Evolutionary conservation across 1,140 invertebrate genomes (phyloP), one percentile per base, ranked within the genome.

Genomic region (Phocides pigmalion): DNA sequence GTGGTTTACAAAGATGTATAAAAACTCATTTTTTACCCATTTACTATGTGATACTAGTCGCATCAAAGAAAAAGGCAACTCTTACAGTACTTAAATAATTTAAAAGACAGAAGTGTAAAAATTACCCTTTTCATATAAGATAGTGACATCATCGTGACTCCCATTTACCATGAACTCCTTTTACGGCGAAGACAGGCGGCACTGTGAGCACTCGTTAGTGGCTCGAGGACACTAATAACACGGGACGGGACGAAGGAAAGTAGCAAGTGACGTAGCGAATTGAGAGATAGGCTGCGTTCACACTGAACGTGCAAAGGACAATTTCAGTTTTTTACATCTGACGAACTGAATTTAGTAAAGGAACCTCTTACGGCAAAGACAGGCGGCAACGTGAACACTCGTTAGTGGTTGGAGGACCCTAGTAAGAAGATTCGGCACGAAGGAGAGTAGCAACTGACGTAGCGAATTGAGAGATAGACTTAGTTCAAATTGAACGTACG

Each of bases 151-250:
- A 35, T 35, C 32, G 4, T 12, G 32, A 11, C 32, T 35, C 20
- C 47, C 46, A 44, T 44, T 17, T 28, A 49, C n/a, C 22, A 15
- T 49, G 14, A 51, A 35, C 49, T 8, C 15, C 28, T 11, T 51
- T 51, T 51, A 51, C 14, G 15, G 25, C 4, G 15, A n/a, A n/a
- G 15, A 8, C 49, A 51, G 25, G 15, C 25, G 25, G 19, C 2
- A 28, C 4, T 35, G 28, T 17, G 25, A 51, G 9, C 49, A 35
- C 49, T 51, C 49, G 49, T 51, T 51, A 51, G 49, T 51, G 28
- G 6, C 28, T 51, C 28, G 49, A 51, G 49, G 49, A 20, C 28
- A 35, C 28, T 35, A 51, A 49, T 49, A 25, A 51, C 49, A 17
- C 28, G 32, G 16, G 37, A 19, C 28, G 28, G 16, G 20, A 11